Base-by-base conservation (phyloP, 2,797 vertebrate genomes). In the Danio kyathit region DNA sequence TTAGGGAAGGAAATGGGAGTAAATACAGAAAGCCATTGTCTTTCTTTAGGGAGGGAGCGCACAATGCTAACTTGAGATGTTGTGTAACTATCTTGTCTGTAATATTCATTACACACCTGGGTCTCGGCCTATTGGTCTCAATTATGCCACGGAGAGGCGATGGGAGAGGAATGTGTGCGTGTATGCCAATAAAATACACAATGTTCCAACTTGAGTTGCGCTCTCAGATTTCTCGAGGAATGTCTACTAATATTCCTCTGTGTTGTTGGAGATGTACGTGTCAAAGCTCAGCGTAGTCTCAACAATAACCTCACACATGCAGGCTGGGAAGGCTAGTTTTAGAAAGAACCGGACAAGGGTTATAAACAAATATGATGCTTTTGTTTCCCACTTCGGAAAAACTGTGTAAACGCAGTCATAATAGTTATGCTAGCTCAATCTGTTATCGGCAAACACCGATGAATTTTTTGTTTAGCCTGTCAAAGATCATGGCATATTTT, bases 21-120 rank as follows among this genome's bases (percentile, higher is more conserved):
- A 93, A 92, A 90, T 91, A 95, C 93, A 95, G 95, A 95, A 93
- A 91, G 88, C 92, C 88, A 95, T 96, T 96, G 95, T 96, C 90
- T 96, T 91, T 90, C 87, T 87, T 87, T 72, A 76, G 56, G 71
- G 76, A 41, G 79, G 83, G 79, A 85, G 87, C 90, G 90, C 85
- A 65, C 85, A 89, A 86, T 81, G 84, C 57, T 81, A 73, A 80
- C 86, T 88, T 78, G 87, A 89, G 85, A 89, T 90, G 91, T 94
- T 93, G 89, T 88, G 87, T 90, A 92, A 92, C 93, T 92, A 90
- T 94, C 90, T 92, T 91, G 89, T 92, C 92, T 90, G 86, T 87
- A 82, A 88, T 84, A 87, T 88, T 92, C 88, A 90, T 92, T 92
- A 91, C 90, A 85, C 86, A 92, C 90, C 87, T 87, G 76, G 79